These are phyloP conservation scores for Geotrupes spiniger DNA, from an alignment of 2,888 invertebrate genomes.

Conservation along the genomic window DNA sequence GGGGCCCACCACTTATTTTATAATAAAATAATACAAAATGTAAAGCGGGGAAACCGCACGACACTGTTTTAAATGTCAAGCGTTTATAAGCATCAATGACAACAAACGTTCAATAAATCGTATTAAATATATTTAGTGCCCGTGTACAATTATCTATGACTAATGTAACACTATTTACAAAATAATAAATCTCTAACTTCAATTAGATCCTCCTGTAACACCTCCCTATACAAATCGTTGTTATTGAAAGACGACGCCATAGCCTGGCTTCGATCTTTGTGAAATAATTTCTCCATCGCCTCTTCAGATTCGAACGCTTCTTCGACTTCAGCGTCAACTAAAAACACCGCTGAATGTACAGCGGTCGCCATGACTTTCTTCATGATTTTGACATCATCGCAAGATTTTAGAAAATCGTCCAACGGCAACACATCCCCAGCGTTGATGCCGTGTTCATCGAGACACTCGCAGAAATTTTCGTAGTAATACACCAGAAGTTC, in stretches of 20 bases:
- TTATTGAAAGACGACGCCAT: slow-evolving; percentile 30
- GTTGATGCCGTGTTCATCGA: slow-evolving; percentile 5
- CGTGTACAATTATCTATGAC: too few relatives aligned
- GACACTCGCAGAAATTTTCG: slow-evolving; percentile 23
- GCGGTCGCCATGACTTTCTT: slow-evolving; percentile 35
- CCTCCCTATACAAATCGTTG: slow-evolving; percentile 31
- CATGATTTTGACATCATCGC: slow-evolving; percentile 24
- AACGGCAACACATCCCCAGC: slow-evolving; percentile 8
- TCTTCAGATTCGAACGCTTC: slow-evolving; percentile 31
- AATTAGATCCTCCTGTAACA: slow-evolving; percentile 38
- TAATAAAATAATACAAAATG: too few relatives aligned
- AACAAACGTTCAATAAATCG: too few relatives aligned
- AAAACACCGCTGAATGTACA: slow-evolving; percentile 34
- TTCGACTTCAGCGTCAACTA: slow-evolving; percentile 28
- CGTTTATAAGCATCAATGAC: too few relatives aligned
- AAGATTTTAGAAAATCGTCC: slow-evolving; percentile 28
- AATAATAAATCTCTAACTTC: slow-evolving; percentile 34
- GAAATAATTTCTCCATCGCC: slow-evolving; percentile 31
- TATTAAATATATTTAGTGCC: too few relatives aligned
- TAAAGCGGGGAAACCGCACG: too few relatives aligned
- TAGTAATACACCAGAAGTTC: slow-evolving; percentile 37
- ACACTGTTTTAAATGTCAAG: too few relatives aligned
- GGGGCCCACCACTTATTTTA: too few relatives aligned
- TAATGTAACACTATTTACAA: too few relatives aligned
- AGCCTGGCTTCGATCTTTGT: slow-evolving; percentile 33